phyloP scores from a whole-genome alignment of 2,113 vertebrate genomes.

The Syngnathoides biaculeatus region DNA sequence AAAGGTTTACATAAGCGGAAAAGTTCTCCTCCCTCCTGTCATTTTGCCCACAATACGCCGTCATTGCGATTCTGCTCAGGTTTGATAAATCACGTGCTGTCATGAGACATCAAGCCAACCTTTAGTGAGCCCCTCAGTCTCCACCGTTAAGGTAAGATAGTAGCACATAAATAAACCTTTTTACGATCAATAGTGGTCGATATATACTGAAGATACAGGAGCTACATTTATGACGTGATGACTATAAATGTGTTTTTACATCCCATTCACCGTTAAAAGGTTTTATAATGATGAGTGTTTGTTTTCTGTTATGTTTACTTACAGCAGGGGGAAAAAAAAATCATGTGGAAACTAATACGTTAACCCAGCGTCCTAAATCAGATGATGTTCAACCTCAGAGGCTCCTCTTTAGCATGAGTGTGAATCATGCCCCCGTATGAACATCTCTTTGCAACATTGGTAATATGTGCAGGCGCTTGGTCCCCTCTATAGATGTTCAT shows the following conservation, averaged over 20 bases:
- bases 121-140: no score
- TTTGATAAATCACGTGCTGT: no score
- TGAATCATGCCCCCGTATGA: not conserved
- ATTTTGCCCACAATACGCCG: no score
- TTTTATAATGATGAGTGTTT: not conserved
- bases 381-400: not conserved
- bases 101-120: no score
- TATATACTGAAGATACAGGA: no score
- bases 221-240: no score
- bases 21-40: no score
- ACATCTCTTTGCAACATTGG: not conserved
- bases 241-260: not conserved
- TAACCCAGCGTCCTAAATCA: not conserved
- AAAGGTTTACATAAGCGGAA: not conserved
- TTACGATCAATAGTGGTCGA: no score
- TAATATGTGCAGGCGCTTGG: constrained; percentile 32
- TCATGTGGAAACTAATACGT: not conserved
- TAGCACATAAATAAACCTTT: no score
- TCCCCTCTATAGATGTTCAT: constrained; percentile 53
- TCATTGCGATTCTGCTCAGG: no score
- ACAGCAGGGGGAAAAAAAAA: not conserved
- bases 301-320: not conserved
- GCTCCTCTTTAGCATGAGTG: not conserved
- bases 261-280: not conserved
- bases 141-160: no score